Evolutionary conservation across 2,113 vertebrate species (phyloP).

Genomic region (Paradoxurus hermaphroditus): DNA sequence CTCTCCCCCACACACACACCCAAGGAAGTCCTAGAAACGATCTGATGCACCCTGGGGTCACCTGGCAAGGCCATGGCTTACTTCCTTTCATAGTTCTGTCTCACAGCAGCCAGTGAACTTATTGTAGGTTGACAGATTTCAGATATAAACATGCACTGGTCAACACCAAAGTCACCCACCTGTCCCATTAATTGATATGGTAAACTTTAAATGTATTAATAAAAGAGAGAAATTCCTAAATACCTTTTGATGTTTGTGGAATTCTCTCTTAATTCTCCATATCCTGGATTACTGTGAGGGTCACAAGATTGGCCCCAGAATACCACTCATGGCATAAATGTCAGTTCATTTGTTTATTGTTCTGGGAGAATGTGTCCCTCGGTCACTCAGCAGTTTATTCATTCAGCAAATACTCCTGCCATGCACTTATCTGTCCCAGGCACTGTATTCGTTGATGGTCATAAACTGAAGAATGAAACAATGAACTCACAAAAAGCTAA

Average conservation of each 20-base stretch:
- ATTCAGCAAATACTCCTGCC: not conserved
- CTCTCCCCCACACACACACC: too few species aligned
- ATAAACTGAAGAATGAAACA: not conserved
- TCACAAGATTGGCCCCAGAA: not conserved
- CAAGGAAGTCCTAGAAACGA: not conserved
- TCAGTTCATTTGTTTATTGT: not conserved
- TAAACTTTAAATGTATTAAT: not conserved
- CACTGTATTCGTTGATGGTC: not conserved
- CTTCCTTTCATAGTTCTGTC: constrained; percentile 2
- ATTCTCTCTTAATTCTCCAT: not conserved
- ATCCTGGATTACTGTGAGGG: not conserved
- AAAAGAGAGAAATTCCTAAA: not conserved
- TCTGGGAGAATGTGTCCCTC: not conserved
- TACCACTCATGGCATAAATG: not conserved
- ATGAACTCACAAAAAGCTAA: not conserved
- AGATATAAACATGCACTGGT: not conserved
- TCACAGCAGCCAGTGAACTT: not conserved
- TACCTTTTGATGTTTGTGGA: not conserved
- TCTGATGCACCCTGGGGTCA: not conserved
- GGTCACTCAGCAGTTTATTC: not conserved
- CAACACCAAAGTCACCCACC: not conserved
- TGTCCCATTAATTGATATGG: not conserved
- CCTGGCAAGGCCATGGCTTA: not conserved
- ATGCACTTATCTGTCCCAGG: not conserved
- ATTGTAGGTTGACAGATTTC: not conserved